Evolutionary conservation across 92 coral and sea anemone species (phyloP).

Genomic region (Scolanthus callimorphus): DNA sequence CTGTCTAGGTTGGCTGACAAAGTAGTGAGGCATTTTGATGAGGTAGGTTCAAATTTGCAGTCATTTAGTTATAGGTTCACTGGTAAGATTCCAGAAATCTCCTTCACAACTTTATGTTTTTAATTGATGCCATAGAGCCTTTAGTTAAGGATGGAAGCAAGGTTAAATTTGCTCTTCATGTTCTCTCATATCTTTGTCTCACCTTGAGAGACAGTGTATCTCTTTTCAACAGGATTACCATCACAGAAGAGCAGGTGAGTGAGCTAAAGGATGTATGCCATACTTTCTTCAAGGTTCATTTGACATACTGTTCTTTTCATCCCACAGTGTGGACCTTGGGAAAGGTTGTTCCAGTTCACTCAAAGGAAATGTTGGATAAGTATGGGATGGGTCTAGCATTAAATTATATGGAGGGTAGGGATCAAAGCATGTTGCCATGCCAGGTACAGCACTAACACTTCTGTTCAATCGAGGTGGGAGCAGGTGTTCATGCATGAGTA

Average conservation of each 20-base stretch:
- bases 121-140: conserved; percentile 25
- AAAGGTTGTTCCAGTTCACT: conserved; percentile 1
- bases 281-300: conserved; percentile 1
- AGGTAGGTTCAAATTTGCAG: background rate
- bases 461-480: conserved; percentile 37
- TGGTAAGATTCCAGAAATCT: conserved; percentile 27
- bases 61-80: conserved; percentile 23
- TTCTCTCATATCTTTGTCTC: conserved; percentile 1
- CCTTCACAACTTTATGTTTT: conserved; percentile 36
- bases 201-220: conserved; percentile 36
- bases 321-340: conserved; percentile 19
- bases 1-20: conserved; percentile 46
- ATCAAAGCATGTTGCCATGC: conserved; percentile 35
- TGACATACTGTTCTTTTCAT: conserved; percentile 3
- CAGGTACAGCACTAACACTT: conserved; percentile 36
- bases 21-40: conserved; percentile 38
- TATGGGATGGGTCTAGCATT: conserved; percentile 14
- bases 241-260: conserved; percentile 8
- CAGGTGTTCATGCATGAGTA: conserved; percentile 49
- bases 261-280: conserved; percentile 1
- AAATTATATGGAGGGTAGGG: background rate
- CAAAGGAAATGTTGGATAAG: conserved; percentile 1
- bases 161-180: conserved; percentile 1
- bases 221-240: conserved; percentile 6
- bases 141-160: background rate